A percentile compares a stretch with the other conserved stretches of the same genome.
Conservation (phyloP, 1,140 invertebrate species). For the Magallana gigas region DNA sequence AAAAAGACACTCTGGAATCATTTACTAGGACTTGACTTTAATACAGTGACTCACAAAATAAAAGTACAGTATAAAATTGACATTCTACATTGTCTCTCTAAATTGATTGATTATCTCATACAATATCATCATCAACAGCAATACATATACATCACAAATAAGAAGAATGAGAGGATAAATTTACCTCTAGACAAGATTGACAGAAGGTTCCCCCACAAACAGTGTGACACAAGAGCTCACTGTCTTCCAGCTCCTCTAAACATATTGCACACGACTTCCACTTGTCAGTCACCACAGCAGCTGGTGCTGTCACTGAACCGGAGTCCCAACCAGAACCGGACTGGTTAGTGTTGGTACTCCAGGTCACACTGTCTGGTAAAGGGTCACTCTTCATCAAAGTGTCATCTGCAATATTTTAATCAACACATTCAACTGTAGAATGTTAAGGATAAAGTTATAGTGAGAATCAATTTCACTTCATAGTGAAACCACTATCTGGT, state of each 20-base stretch:
- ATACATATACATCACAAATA: too few species aligned
- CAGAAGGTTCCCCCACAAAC: conserved; percentile 83
- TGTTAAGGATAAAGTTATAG: too few species aligned
- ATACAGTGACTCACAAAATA: too few species aligned
- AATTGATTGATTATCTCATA: too few species aligned
- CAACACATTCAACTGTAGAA: neutral
- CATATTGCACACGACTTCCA: conserved; percentile 83
- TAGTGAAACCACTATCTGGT: too few species aligned
- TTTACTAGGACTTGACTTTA: too few species aligned
- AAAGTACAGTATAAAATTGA: too few species aligned
- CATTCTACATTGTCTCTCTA: too few species aligned
- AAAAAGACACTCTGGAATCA: too few species aligned
- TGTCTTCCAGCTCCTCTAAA: conserved; percentile 83
- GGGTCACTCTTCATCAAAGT: conserved; percentile 15
- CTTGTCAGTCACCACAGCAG: conserved; percentile 61
- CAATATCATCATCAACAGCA: too few species aligned
- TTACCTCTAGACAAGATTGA: conserved; percentile 83
- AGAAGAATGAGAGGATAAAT: neutral
- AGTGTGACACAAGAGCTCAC: conserved; percentile 82
- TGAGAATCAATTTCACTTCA: neutral
- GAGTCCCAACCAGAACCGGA: conserved; percentile 20
- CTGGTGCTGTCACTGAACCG: neutral
- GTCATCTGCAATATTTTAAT: conserved; percentile 7
- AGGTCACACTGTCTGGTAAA: conserved; percentile 1
- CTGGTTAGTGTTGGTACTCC: neutral